phyloP scores from a whole-genome alignment of 1,140 invertebrate species.

The Hirudo medicinalis region DNA sequence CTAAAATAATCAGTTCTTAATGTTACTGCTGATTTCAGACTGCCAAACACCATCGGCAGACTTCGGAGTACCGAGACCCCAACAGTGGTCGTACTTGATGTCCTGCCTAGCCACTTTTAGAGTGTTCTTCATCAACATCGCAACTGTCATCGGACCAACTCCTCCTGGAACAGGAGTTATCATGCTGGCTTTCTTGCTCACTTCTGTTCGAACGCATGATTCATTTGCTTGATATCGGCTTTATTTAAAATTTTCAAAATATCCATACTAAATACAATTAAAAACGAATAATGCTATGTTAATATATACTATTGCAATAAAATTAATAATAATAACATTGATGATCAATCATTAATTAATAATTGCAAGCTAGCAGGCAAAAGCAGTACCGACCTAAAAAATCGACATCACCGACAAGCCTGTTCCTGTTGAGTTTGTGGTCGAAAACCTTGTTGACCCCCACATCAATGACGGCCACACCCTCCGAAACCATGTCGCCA shows the following conservation, averaged over 20 bases:
- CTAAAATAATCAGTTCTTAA: neutral
- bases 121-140: slow-evolving; percentile 88
- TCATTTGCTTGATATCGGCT: neutral
- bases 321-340: slow-evolving; percentile 6
- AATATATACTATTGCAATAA: too few relatives aligned
- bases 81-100: slow-evolving; percentile 78
- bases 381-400: slow-evolving; percentile 47
- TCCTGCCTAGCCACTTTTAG: slow-evolving; percentile 91
- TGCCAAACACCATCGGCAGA: neutral
- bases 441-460: slow-evolving; percentile 87
- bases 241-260: neutral
- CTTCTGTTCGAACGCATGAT: slow-evolving; percentile 45
- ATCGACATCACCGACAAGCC: slow-evolving; percentile 75
- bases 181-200: slow-evolving; percentile 56
- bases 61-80: slow-evolving; percentile 40
- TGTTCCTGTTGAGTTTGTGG: slow-evolving; percentile 53
- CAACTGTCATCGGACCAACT: slow-evolving; percentile 95
- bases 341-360: neutral
- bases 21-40: neutral
- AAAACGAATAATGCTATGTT: too few relatives aligned
- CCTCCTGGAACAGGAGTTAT: slow-evolving; percentile 96
- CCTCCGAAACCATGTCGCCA: slow-evolving; percentile 90
- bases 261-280: neutral
- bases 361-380: neutral
- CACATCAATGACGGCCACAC: slow-evolving; percentile 97